Evolutionary conservation across 2,888 invertebrate species (phyloP).

Genomic region (Orchesellides sinensis): DNA sequence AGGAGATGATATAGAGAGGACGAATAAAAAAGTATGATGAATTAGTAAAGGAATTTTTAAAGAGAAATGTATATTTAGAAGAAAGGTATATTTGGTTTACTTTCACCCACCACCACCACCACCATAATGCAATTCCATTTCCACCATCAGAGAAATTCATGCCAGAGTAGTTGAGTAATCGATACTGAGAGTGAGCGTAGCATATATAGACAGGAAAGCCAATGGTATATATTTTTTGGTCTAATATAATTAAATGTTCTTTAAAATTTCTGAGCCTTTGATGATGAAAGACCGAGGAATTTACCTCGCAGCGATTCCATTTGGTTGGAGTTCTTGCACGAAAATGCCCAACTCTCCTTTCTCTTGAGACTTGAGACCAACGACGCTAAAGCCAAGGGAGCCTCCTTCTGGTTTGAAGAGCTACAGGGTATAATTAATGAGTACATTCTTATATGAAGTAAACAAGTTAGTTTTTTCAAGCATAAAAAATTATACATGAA

Average conservation of each 20-base stretch:
- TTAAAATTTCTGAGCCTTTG: neutral
- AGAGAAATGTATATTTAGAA: too few species aligned
- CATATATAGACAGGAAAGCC: conserved; percentile 65
- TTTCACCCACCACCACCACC: neutral
- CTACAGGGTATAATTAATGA: conserved; percentile 75
- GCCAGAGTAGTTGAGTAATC: conserved; percentile 3
- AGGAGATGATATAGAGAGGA: too few species aligned
- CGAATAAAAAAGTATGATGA: neutral
- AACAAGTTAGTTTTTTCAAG: neutral
- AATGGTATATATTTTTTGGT: neutral
- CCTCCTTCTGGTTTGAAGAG: conserved; percentile 82
- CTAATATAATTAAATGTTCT: neutral
- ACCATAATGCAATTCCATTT: neutral
- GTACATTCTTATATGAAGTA: conserved; percentile 1
- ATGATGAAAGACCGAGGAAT: conserved; percentile 71
- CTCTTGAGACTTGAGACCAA: conserved; percentile 80
- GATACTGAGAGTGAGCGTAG: conserved; percentile 2
- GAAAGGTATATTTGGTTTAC: neutral
- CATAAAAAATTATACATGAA: neutral
- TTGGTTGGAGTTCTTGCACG: conserved; percentile 83
- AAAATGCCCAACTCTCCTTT: conserved; percentile 83
- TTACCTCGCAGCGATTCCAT: conserved; percentile 83
- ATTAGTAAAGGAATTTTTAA: neutral
- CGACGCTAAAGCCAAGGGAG: conserved; percentile 86
- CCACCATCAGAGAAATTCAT: too few species aligned